Base-by-base conservation (phyloP, 2,888 invertebrate species). In the Drosophila fungiperda region DNA sequence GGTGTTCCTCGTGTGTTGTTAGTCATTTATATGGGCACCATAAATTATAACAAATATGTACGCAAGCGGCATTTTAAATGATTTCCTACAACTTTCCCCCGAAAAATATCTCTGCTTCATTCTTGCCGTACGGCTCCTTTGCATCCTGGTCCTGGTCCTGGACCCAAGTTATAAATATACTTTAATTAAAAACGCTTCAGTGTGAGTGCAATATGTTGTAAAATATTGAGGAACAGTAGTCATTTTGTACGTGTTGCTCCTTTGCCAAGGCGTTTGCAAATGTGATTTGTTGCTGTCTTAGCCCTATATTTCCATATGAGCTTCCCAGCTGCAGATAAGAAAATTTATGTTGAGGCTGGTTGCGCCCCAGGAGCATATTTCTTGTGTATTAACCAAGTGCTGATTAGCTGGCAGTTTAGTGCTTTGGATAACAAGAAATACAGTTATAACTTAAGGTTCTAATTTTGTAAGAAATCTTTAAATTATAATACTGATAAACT, bases 11-110 rank as follows among this genome's bases (percentile, higher is more conserved):
- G 77, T 85, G 81, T 83, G 89, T 76, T 89, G 88, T 89, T 88
- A 87, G 83, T 89, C 88, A 89, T 87, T 89, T 87, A 87, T 87
- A 87, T 87, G 88, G 88, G 85, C 82, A 88, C 80, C 81, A 87
- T 87, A 87, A 87, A 87, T 87, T 87, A 87, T 87, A 87, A 88
- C 88, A 87, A 87, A 89, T 87, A 88, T 88, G 86, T 89, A 87
- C 88, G 89, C 88, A 83, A 79, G 83, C 86, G 82, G 90, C 87
- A 87, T 87, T 80, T 83, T 82, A 86, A 87, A 89, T 89, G 83
- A 86, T 86, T 87, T 89, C 80, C 67, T 70, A 79, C 83, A 74
- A 61, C 65, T 40, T 52, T 26, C 52, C 32, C 49, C 36, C 12
- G n/a, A 1, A 15, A 29, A 45, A 45, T n/a, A 42, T 36, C n/a